Conservation (phyloP, 2,797 vertebrate species). For the Lacerta bilineata region DNA sequence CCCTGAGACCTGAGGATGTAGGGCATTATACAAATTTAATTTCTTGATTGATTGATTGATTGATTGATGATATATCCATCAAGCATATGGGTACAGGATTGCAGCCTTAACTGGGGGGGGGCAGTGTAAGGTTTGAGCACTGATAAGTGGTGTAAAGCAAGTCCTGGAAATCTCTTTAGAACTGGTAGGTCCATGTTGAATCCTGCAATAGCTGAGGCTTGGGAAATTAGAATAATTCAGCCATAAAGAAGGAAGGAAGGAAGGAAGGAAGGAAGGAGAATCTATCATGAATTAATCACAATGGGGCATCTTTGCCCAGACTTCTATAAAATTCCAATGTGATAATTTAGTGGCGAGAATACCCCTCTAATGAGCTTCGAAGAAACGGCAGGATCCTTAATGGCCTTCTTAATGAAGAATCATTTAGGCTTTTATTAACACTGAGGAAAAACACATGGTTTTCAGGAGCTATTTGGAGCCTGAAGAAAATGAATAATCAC, state of each 20-base stretch:
- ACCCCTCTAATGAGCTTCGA: conserved; percentile 77
- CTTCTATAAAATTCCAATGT: conserved; percentile 69
- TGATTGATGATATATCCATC: too few species aligned
- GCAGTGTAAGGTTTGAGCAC: accelerated
- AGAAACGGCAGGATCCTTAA: conserved; percentile 80
- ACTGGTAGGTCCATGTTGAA: neutral
- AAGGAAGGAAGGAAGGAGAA: conserved; percentile 48
- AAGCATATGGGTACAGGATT: too few species aligned
- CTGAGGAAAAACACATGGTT: conserved; percentile 76
- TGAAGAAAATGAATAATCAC: conserved; percentile 73
- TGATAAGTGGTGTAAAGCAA: neutral
- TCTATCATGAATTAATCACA: conserved; percentile 73
- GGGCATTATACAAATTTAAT: too few species aligned
- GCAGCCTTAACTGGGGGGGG: neutral
- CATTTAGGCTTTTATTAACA: conserved; percentile 83
- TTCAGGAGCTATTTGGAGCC: conserved; percentile 67
- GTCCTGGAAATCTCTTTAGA: neutral
- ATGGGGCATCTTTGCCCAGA: conserved; percentile 65
- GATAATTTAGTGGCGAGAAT: conserved; percentile 79
- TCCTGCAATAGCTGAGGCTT: neutral
- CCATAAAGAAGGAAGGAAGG: conserved; percentile 16
- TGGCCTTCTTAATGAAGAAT: conserved; percentile 83
- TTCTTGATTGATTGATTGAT: too few species aligned
- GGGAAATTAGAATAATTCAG: conserved; percentile 28
- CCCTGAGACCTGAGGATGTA: too few species aligned